Percentiles rank a stretch among this genome's conserved stretches.
Conservation (phyloP, 2,888 invertebrate genomes). For the Thalpophila matura region DNA sequence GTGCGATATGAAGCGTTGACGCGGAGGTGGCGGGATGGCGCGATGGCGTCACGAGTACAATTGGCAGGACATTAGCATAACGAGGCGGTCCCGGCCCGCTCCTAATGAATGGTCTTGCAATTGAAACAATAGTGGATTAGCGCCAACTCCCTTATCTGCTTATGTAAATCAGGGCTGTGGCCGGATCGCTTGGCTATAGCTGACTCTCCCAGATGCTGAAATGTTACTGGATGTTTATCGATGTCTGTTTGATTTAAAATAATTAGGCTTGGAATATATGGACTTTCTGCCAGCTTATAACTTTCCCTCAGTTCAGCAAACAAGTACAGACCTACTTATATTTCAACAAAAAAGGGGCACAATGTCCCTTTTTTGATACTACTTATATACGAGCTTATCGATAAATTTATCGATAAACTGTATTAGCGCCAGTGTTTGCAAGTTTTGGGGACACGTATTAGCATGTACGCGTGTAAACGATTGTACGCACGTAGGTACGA, state of each 20-base stretch:
- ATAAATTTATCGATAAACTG: too few relatives aligned
- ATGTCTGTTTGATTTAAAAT: slow-evolving; percentile 44
- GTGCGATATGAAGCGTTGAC: slow-evolving; percentile 54
- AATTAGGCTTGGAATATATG: slow-evolving; percentile 19
- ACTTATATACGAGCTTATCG: too few relatives aligned
- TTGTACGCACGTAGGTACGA: slow-evolving; percentile 10
- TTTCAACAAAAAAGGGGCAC: too few relatives aligned
- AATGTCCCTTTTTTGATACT: too few relatives aligned
- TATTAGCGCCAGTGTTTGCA: slow-evolving; percentile 16
- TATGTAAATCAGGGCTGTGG: slow-evolving; percentile 73
- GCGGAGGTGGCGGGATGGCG: slow-evolving; percentile 52
- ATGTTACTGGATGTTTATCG: slow-evolving; percentile 38
- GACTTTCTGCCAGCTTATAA: slow-evolving; percentile 26
- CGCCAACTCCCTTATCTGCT: slow-evolving; percentile 80
- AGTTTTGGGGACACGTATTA: slow-evolving; percentile 33
- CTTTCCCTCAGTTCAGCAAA: not conserved
- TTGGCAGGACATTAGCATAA: slow-evolving; percentile 83
- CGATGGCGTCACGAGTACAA: slow-evolving; percentile 64
- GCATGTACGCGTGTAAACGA: slow-evolving; percentile 31
- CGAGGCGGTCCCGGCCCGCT: slow-evolving; percentile 74
- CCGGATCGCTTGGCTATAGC: slow-evolving; percentile 54
- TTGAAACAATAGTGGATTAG: slow-evolving; percentile 86
- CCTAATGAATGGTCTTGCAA: slow-evolving; percentile 86
- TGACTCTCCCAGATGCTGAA: slow-evolving; percentile 49
- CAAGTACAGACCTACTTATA: too few relatives aligned